A percentile compares a stretch with the other conserved stretches of the same genome.
These are phyloP conservation scores for Somateria mollissima DNA, from an alignment of 2,797 vertebrate species.

Conservation along the genomic window DNA sequence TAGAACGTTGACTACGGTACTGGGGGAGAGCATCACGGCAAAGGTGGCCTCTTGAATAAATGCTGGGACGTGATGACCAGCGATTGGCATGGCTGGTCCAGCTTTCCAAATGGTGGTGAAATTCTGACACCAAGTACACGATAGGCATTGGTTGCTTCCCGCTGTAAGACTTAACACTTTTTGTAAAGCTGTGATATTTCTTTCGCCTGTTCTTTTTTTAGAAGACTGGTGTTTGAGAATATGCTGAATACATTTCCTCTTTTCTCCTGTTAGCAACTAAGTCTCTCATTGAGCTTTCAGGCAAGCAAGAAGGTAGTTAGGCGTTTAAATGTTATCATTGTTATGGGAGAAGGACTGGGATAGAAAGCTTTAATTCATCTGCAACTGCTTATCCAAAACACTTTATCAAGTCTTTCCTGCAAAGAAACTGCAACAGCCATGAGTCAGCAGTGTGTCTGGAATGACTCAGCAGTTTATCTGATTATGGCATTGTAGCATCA, in stretches of 20 bases:
- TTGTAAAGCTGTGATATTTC: not conserved
- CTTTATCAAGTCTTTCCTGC: not conserved
- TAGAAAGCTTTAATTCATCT: not conserved
- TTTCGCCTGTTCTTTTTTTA: not conserved
- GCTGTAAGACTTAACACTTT: not conserved
- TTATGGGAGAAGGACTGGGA: not conserved
- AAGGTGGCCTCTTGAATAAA: not conserved
- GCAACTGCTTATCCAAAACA: not conserved
- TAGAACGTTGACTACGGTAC: not conserved
- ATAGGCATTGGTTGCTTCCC: not conserved
- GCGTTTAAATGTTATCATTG: not conserved
- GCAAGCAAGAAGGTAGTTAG: not conserved
- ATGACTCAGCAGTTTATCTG: conserved; percentile 20
- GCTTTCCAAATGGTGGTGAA: not conserved
- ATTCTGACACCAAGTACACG: not conserved
- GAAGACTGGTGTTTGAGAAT: not conserved
- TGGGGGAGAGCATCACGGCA: fast-evolving
- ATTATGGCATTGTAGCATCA: not conserved
- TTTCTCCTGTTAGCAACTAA: not conserved
- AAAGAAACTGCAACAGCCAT: not conserved
- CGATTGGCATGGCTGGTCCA: not conserved
- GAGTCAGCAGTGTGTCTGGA: not conserved
- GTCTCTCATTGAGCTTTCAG: not conserved
- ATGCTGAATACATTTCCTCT: not conserved
- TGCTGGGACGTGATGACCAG: not conserved